Conservation (phyloP, 2,113 vertebrate species). For the Corythornis cristatus region DNA sequence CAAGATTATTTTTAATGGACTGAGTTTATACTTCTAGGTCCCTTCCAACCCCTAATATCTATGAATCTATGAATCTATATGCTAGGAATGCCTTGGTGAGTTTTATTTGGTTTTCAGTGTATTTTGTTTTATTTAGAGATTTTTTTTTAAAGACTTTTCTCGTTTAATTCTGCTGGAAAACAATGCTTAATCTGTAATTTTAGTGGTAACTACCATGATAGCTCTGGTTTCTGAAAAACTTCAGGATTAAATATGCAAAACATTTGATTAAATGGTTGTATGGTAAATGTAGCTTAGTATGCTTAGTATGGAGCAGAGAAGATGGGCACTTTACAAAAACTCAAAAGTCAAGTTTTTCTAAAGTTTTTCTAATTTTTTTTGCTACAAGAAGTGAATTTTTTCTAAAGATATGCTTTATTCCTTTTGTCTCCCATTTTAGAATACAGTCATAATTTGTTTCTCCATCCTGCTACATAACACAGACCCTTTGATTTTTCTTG, state of each 20-base stretch:
- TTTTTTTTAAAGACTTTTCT: not conserved
- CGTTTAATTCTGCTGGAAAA: not conserved
- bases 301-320: not conserved
- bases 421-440: not conserved
- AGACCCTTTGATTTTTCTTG: not conserved
- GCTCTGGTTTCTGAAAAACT: not conserved
- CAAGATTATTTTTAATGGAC: not conserved
- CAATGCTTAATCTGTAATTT: not conserved
- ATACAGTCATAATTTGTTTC: not conserved
- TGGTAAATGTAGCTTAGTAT: not conserved
- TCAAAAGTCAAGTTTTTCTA: not conserved
- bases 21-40: not conserved
- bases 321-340: not conserved
- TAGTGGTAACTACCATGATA: not conserved
- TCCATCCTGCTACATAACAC: not conserved
- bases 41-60: too few relatives aligned
- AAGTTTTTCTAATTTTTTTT: too few relatives aligned
- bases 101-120: not conserved
- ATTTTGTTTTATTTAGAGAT: not conserved
- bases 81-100: not conserved
- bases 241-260: not conserved
- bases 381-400: not conserved
- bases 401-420: not conserved
- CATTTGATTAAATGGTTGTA: not conserved
- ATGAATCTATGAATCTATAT: too few relatives aligned